Evolutionary conservation across 2,888 invertebrate genomes (phyloP), one percentile per base, ranked within the genome.

Genomic region (Parochlus steinenii): DNA sequence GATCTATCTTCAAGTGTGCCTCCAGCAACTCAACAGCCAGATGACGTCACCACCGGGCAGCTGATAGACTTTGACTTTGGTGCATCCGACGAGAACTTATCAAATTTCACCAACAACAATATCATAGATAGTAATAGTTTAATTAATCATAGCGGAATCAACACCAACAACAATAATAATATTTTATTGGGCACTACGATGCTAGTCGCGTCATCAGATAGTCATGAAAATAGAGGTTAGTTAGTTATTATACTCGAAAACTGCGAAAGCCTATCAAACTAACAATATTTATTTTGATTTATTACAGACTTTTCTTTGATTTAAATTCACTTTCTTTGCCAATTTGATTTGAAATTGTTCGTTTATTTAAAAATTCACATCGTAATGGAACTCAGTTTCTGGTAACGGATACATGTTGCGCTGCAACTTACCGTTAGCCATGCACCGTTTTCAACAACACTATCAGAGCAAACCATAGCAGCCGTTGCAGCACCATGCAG

Each of bases 51-150:
- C n/a, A n/a, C n/a, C n/a, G n/a, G n/a, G n/a, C n/a, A 34, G n/a
- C 15, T 34, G 7, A 34, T 34, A 28, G 34, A 34, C 28, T 34
- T 34, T 34, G 34, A 34, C 28, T 34, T 34, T 26, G 34, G 33
- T 19, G 17, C 30, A 22, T 17, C 17, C 20, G 34, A 34, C 19
- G 14, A 34, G 14, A 15, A 19, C 12, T 28, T 23, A 19, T 28
- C 28, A 27, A 34, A 34, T 34, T 27, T 34, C 28, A 34, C 27
- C 28, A 34, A 34, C 17, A 30, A 30, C 12, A 34, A 34, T 20
- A 28, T 34, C 28, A 28, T 34, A 34, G 34, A 34, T 34, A 34
- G 28, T 26, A 34, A 28, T 32, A 34, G 34, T 16, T 34, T 34
- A 34, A 34, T 34, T 27, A 27, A 27, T 34, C 34, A 34, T 26